Evolutionary conservation across 1,140 invertebrate species (phyloP), one percentile per base, ranked within the genome.

Genomic region (Himalopsyche phryganea): DNA sequence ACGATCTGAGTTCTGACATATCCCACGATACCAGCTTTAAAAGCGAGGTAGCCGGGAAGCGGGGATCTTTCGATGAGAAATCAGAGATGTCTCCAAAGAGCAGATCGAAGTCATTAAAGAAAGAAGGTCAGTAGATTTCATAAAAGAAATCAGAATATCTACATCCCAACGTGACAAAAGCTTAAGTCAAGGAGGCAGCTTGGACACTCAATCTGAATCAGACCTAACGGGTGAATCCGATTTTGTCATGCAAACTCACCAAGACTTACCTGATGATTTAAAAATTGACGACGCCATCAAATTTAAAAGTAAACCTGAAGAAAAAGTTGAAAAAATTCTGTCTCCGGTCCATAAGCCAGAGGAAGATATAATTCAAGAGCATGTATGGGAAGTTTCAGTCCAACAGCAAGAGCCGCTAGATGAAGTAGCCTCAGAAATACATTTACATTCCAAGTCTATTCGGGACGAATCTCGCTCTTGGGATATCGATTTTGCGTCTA

Each of bases 341-440:
- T 78, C 79, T 23, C 76, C 79, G 0, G 71, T 83, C 32, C 75
- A 81, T 65, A 71, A 81, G 67, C 76, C 80, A 17, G 75, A 81
- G 68, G 76, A 83, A 68, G 75, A 81, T 61, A 28, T 28, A 28
- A 72, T 83, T 56, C 74, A 81, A 65, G 80, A 83, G 61, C 81
- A 81, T 54, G 71, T 85, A 45, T 85, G 84, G 80, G 84, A 85
- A 75, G 80, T 84, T 20, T 79, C 83, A 18, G 67, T 84, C 11
- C 78, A 83, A 69, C 78, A 81, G 66, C 71, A 75, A 54, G 72
- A 72, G 48, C 68, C 68, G n/a, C 70, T 71, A 14, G 62, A 64
- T 62, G 71, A 69, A 52, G 65, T 70, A 17, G 68, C 67, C 19
- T 67, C 70, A 33, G 68, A 71, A 18, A 60, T 70, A 35, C 66